phyloP scores from a whole-genome alignment of 2,888 invertebrate species.

The Crepidodera aurea region DNA sequence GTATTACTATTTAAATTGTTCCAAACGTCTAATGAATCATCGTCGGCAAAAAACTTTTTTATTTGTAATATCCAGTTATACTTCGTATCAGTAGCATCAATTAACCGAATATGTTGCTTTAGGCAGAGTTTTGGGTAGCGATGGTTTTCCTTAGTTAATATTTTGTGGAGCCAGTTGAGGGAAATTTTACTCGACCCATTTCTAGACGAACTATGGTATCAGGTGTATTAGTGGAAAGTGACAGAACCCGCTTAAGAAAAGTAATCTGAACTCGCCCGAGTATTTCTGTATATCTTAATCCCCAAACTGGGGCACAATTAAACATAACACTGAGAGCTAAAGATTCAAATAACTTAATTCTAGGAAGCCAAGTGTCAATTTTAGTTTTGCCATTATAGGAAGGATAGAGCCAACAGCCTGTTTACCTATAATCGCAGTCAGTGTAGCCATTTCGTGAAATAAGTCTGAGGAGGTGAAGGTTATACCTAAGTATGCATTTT shows the following conservation, averaged over 20 bases:
- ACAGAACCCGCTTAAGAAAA: not conserved
- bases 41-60: too few relatives aligned
- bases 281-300: not conserved
- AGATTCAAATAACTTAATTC: conserved; percentile 1
- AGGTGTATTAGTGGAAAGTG: too few relatives aligned
- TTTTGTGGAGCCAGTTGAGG: too few relatives aligned
- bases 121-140: too few relatives aligned
- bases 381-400: not conserved
- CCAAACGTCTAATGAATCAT: too few relatives aligned
- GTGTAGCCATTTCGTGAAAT: not conserved
- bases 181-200: too few relatives aligned
- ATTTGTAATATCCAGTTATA: too few relatives aligned
- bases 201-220: too few relatives aligned
- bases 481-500: not conserved
- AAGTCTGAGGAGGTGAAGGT: not conserved
- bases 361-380: not conserved
- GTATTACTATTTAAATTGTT: too few relatives aligned
- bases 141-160: too few relatives aligned
- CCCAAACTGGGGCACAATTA: not conserved
- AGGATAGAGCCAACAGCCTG: not conserved
- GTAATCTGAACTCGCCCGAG: not conserved
- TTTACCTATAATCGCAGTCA: not conserved
- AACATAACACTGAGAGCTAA: not conserved
- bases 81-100: too few relatives aligned
- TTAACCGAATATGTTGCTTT: too few relatives aligned